These are phyloP conservation scores for Anorthoa munda DNA, from an alignment of 2,888 invertebrate genomes.

Conservation along the genomic window DNA sequence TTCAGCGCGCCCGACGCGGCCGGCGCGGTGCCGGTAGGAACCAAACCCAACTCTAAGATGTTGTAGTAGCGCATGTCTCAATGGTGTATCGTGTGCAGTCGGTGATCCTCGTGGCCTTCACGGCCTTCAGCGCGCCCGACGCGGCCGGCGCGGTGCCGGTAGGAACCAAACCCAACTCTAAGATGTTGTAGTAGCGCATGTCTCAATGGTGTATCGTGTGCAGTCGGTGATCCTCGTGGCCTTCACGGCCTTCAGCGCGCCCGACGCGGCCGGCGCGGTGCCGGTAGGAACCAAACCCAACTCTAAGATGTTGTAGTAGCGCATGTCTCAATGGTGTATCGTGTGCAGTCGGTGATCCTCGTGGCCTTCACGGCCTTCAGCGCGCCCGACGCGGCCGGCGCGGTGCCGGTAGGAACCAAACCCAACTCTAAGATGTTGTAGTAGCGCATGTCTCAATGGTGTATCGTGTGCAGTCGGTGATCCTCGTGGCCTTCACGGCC, in stretches of 20 bases:
- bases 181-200: too few species aligned
- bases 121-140: slow-evolving; percentile 94
- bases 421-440: too few species aligned
- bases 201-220: neutral
- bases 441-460: too few species aligned
- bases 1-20: slow-evolving; percentile 93
- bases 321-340: neutral
- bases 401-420: slow-evolving; percentile 89
- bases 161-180: too few species aligned
- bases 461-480: slow-evolving; percentile 93
- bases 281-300: slow-evolving; percentile 65
- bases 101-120: slow-evolving; percentile 97
- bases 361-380: slow-evolving; percentile 97
- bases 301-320: too few species aligned
- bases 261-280: slow-evolving; percentile 92
- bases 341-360: slow-evolving; percentile 95
- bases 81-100: slow-evolving; percentile 90
- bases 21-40: slow-evolving; percentile 92
- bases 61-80: too few species aligned
- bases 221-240: slow-evolving; percentile 97
- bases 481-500: slow-evolving; percentile 97
- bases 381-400: slow-evolving; percentile 92
- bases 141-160: slow-evolving; percentile 91
- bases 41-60: too few species aligned
- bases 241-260: slow-evolving; percentile 95